phyloP scores from a whole-genome alignment of 1,140 invertebrate genomes.

The Bombus vancouverensis region DNA sequence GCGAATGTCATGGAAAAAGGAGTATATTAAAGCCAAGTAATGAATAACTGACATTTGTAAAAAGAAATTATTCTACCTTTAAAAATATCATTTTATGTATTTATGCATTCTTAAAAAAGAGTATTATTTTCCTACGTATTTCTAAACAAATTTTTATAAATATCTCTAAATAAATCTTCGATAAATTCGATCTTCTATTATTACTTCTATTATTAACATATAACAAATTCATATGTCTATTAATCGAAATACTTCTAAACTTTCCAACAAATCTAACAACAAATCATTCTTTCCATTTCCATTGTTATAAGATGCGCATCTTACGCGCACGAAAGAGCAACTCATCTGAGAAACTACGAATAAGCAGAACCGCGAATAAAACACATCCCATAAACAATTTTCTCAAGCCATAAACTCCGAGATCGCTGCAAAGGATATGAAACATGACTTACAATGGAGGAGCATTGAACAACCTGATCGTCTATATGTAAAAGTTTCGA shows the following conservation, averaged over 20 bases:
- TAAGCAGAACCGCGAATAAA: not conserved
- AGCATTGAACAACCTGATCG: not conserved
- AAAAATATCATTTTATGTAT: not conserved
- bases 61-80: not conserved
- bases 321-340: not conserved
- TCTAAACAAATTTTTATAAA: no score
- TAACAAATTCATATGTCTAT: no score
- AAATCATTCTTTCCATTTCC: not conserved
- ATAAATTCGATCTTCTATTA: not conserved
- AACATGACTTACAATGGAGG: not conserved
- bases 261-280: not conserved
- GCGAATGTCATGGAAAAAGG: not conserved
- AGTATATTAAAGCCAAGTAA: not conserved
- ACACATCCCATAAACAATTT: conserved; percentile 31
- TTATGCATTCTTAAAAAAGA: not conserved
- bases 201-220: not conserved
- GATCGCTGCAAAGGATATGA: not conserved
- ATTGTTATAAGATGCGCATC: not conserved
- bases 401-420: not conserved
- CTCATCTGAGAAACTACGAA: not conserved
- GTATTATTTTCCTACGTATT: no score
- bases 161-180: no score
- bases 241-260: not conserved
- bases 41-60: not conserved
- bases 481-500: conserved; percentile 43